Conservation (phyloP, 1,140 invertebrate genomes). For the Gonatopus flavifemur region DNA sequence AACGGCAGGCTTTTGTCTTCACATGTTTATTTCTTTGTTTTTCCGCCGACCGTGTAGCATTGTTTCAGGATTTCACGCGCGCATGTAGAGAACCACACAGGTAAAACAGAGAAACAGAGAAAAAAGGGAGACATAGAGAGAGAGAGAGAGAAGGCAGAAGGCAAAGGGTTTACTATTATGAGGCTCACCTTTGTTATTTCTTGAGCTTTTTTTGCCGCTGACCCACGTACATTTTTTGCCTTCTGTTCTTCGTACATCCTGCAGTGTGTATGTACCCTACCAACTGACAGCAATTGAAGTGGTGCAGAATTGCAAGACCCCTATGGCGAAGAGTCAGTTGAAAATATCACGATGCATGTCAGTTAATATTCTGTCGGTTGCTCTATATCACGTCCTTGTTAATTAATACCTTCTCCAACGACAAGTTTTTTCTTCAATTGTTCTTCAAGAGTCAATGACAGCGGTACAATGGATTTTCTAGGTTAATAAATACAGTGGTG, state of each 20-base stretch:
- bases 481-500: too few relatives aligned
- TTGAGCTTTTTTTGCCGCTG: constrained; percentile 13
- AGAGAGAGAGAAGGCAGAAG: constrained; percentile 7
- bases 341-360: neutral
- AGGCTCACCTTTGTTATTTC: constrained; percentile 21
- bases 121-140: constrained; percentile 4
- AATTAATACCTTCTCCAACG: too few relatives aligned
- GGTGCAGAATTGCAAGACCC: constrained; percentile 12
- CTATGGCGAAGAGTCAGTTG: constrained; percentile 15
- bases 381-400: too few relatives aligned
- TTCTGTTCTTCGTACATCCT: constrained; percentile 6
- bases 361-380: too few relatives aligned
- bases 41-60: constrained; percentile 46
- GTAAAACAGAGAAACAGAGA: neutral
- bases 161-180: constrained; percentile 20
- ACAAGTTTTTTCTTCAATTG: too few relatives aligned
- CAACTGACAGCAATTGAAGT: constrained; percentile 3
- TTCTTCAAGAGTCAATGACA: too few relatives aligned
- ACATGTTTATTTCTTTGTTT: constrained; percentile 57
- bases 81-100: neutral
- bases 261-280: neutral
- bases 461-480: too few relatives aligned
- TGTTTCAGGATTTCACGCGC: constrained; percentile 35
- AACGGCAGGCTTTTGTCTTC: constrained; percentile 53
- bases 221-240: constrained; percentile 12